Conservation (phyloP, 1,140 invertebrate genomes). For the Anadara kagoshimensis region DNA sequence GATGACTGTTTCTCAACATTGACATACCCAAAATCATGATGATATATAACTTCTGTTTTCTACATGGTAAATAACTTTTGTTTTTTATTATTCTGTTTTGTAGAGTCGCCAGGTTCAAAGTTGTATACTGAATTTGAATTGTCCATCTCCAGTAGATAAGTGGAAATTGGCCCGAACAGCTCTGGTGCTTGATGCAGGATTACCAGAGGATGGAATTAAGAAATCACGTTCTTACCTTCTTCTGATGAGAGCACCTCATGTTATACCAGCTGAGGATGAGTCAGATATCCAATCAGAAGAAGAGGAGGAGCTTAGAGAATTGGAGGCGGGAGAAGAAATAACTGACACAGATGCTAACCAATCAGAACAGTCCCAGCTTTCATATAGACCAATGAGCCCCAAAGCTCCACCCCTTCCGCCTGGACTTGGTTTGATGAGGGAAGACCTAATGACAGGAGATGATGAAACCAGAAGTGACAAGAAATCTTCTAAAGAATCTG, state of each 20-base stretch:
- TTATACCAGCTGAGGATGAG: conserved; percentile 45
- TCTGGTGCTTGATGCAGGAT: conserved; percentile 64
- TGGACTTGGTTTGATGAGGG: conserved; percentile 54
- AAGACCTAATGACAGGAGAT: conserved; percentile 48
- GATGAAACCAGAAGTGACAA: conserved; percentile 14
- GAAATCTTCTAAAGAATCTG: neutral
- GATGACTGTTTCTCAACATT: neutral
- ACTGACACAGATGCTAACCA: conserved; percentile 42
- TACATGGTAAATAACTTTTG: no score
- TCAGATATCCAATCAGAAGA: conserved; percentile 46
- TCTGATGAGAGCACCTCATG: conserved; percentile 49
- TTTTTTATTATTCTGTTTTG: neutral
- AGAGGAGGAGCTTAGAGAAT: conserved; percentile 44
- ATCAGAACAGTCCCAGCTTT: conserved; percentile 65
- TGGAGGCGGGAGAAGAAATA: conserved; percentile 46
- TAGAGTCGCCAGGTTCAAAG: conserved; percentile 65
- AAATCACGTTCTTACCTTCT: conserved; percentile 65
- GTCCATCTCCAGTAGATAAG: conserved; percentile 49
- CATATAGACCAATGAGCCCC: conserved; percentile 66
- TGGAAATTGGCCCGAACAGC: conserved; percentile 62
- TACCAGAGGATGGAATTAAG: conserved; percentile 63
- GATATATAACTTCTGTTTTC: no score
- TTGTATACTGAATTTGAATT: conserved; percentile 52
- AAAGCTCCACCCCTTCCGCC: conserved; percentile 65
- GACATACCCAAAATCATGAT: neutral